A percentile compares a stretch with the other conserved stretches of the same genome.
Conservation (phyloP, 2,113 vertebrate species). For the Syrmaticus mikado region DNA sequence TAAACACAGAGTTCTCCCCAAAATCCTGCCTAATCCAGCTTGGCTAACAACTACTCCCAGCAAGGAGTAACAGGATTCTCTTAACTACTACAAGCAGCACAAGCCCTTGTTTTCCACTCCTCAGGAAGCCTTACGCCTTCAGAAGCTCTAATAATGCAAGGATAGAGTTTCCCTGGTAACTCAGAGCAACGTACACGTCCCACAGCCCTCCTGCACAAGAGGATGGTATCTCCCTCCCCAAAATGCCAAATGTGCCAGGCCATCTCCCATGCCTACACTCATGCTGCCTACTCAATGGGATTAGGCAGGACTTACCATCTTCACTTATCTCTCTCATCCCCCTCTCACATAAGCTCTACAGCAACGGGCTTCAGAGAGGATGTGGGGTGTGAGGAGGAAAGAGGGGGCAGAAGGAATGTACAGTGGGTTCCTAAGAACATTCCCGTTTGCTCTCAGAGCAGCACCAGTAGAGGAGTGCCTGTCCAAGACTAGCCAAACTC, state of each 20-base stretch:
- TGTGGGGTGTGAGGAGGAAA: background rate
- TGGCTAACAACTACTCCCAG: background rate
- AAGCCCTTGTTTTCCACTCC: background rate
- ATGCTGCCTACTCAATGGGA: background rate
- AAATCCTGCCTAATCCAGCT: background rate
- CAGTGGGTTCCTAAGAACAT: background rate
- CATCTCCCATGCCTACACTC: background rate
- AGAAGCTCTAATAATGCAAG: conserved; percentile 42
- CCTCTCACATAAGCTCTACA: background rate
- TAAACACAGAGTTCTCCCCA: background rate
- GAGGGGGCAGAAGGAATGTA: background rate
- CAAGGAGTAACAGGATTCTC: conserved; percentile 31
- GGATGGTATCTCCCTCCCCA: background rate
- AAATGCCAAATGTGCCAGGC: conserved; percentile 32
- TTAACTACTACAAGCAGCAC: conserved; percentile 34
- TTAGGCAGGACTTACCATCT: background rate
- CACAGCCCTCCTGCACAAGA: conserved; percentile 42
- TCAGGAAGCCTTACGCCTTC: conserved; percentile 45
- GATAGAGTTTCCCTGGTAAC: conserved; percentile 50
- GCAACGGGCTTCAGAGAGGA: background rate
- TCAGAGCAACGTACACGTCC: conserved; percentile 17
- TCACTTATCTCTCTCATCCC: background rate
- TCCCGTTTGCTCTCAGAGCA: background rate
- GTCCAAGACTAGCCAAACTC: background rate
- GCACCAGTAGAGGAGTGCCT: background rate